Base-by-base conservation (phyloP, 1,140 invertebrate species). In the Eriocheir sinensis region DNA sequence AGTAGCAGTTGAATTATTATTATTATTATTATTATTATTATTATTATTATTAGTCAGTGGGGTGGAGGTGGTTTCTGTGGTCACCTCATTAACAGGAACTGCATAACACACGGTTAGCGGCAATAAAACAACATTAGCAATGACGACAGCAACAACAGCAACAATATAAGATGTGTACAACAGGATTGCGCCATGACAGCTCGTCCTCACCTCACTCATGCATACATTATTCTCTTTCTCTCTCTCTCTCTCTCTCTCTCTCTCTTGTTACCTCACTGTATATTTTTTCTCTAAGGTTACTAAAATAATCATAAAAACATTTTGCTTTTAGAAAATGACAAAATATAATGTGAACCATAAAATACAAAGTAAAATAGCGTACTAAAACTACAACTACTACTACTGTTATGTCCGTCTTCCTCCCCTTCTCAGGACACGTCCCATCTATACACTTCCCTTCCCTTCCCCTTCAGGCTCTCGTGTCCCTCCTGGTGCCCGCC, bases 241-340 rank as follows among this genome's bases (percentile, higher is more conserved):
- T 86, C 83, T 83, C 80, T 83, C 80, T 83, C 80, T 83, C 80
- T 83, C 80, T 83, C 80, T 83, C 80, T 83, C 80, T 83, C 80
- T 83, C 80, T 83, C 80, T 83, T 27, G 4, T 27, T 83, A 4
- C 27, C 80, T 83, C 80, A 8, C 80, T 27, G 3, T 27, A 4
- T 83, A 4, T 32, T 9, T 27, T 83, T 9, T 38, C 32, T 85
- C 32, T 40, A 72, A 15, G 15, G n/a, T 15, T 72, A 72, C n/a
- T n/a, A n/a, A 12, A 72, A 72, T 72, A 15, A 72, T 15, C 15
- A 72, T n/a, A 72, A 72, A 72, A 72, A 72, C n/a, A n/a, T n/a
- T n/a, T n/a, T n/a, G n/a, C n/a, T n/a, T n/a, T n/a, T n/a, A n/a
- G n/a, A n/a, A n/a, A n/a, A n/a, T n/a, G n/a, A n/a, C n/a, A n/a